Evolutionary conservation across 1,140 invertebrate genomes (phyloP), one percentile per base, ranked within the genome.

Genomic region (Pachypeltis micranthus): DNA sequence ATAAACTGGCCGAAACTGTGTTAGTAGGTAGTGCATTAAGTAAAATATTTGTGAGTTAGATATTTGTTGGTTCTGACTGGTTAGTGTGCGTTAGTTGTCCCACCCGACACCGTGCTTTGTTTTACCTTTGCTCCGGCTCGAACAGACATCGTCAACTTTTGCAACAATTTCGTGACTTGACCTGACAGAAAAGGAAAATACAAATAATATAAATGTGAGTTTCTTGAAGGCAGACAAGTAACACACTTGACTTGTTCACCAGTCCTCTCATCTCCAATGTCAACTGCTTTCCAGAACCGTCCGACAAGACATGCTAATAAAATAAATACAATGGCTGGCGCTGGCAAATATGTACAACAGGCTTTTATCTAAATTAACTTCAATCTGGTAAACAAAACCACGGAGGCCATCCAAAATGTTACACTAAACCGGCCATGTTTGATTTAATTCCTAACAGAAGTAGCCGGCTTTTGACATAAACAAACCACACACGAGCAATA

Each of bases 121-220:
- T 31, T 26, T 44, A 61, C 44, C 59, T 61, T 44, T 23, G 34
- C 47, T 27, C 60, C 60, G 10, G 60, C 23, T 25, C 60, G 29
- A 12, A 51, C 47, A 16, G 23, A 27, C 60, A 61, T 61, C 26
- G 47, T 55, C 27, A 51, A n/a, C 39, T 66, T 66, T 64, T 66
- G 65, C 34, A 66, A 58, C 39, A 62, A 29, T n/a, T n/a, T 25
- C 2, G 65, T 66, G 31, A 62, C 62, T 62, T 59, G 62, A 24
- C 56, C 65, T 66, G 29, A 44, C 57, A 66, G 44, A 51, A 44
- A 47, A 61, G 64, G 24, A n/a, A 56, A 44, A 61, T 21, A 24
- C 29, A 47, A 57, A 59, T 59, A n/a, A 24, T 26, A 62, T 29
- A 64, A 55, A 63, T 26, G n/a, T n/a, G n/a, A n/a, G n/a, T n/a